A percentile compares a stretch with the other conserved stretches of the same genome.
phyloP scores from a whole-genome alignment of 2,113 vertebrate species.

The Osmerus eperlanus region DNA sequence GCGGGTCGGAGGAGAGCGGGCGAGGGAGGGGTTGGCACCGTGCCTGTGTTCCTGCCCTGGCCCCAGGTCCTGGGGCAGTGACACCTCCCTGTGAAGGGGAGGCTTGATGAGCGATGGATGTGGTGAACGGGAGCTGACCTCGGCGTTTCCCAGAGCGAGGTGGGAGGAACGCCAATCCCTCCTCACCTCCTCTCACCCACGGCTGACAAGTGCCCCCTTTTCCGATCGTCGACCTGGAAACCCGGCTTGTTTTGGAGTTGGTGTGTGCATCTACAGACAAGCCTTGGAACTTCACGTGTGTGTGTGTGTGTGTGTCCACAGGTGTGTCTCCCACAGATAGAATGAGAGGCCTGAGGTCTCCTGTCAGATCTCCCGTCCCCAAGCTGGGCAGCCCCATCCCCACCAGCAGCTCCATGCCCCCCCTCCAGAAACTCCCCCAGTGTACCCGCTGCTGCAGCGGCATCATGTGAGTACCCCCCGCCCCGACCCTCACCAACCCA shows the following conservation, averaged over 20 bases:
- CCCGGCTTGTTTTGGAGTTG: not conserved
- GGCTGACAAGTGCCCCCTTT: not conserved
- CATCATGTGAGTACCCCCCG: conserved; percentile 80
- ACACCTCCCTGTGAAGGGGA: not conserved
- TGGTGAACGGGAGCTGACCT: conserved; percentile 4
- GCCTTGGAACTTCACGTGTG: not conserved
- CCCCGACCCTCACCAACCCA: too few relatives aligned
- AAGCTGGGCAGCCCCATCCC: conserved; percentile 79
- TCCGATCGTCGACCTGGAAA: conserved; percentile 1
- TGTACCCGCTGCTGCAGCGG: conserved; percentile 90
- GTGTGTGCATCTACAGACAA: not conserved
- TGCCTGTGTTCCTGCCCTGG: not conserved
- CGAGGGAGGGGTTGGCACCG: not conserved
- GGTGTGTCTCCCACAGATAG: conserved; percentile 77
- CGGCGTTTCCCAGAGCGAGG: not conserved
- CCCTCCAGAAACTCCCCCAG: conserved; percentile 88
- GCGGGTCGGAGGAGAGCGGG: not conserved
- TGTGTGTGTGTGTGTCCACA: conserved; percentile 40
- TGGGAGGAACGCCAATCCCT: conserved; percentile 10
- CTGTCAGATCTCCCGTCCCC: conserved; percentile 71
- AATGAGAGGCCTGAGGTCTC: conserved; percentile 78
- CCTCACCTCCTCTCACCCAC: not conserved
- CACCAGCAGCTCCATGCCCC: conserved; percentile 64
- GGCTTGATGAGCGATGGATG: conserved; percentile 11
- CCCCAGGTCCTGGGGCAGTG: not conserved